Evolutionary conservation across 2,113 vertebrate genomes (phyloP).

Genomic region (Podarcis raffonei): DNA sequence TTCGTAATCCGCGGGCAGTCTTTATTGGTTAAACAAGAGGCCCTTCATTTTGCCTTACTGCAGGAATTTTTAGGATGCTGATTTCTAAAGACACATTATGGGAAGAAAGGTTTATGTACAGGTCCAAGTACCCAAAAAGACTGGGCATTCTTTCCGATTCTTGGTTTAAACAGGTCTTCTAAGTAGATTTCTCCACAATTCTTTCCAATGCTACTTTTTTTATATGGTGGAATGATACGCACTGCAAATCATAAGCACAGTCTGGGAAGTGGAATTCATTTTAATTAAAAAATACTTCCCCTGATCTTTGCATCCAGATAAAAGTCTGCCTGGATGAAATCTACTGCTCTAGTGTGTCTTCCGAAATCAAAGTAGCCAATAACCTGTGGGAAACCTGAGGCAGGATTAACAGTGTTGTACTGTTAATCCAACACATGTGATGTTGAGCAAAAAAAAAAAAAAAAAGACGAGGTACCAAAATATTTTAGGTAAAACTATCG

Average conservation of each 20-base stretch:
- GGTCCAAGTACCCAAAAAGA: not conserved
- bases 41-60: not conserved
- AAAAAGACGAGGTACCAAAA: not conserved
- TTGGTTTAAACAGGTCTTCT: not conserved
- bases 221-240: not conserved
- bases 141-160: not conserved
- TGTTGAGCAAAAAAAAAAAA: not conserved
- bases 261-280: not conserved
- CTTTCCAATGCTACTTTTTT: not conserved
- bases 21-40: conserved; percentile 4
- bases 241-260: not conserved
- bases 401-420: conserved; percentile 33
- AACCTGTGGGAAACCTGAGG: conserved; percentile 33
- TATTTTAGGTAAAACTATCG: not conserved
- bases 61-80: not conserved
- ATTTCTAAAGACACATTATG: not conserved
- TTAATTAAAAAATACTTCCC: not conserved
- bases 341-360: conserved; percentile 14
- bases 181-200: not conserved
- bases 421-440: not conserved
- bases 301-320: not conserved
- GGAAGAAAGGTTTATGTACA: not conserved
- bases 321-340: not conserved
- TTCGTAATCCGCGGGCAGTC: not conserved
- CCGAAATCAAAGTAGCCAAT: conserved; percentile 4